Conservation (phyloP, 2,113 vertebrate genomes). For the Candoia aspera region DNA sequence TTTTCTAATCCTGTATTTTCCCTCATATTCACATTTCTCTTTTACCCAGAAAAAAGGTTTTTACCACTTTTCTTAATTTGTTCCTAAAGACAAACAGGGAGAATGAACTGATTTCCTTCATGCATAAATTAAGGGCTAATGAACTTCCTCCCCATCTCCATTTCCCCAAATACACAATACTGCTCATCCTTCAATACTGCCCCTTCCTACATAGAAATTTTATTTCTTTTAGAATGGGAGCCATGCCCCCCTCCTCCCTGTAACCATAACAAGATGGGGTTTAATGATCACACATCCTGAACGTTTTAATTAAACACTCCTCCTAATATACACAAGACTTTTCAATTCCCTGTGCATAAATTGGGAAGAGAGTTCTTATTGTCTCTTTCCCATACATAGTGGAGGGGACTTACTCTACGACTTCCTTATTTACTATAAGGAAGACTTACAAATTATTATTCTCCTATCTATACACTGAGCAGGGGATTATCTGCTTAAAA, state of each 20-base stretch:
- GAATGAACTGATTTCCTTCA: neutral
- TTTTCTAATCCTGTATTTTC: neutral
- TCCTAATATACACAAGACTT: neutral
- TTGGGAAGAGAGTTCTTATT: neutral
- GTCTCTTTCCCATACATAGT: neutral
- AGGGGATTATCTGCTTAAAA: neutral
- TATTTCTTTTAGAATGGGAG: no score
- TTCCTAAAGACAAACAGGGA: neutral
- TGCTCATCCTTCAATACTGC: neutral
- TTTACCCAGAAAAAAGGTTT: neutral
- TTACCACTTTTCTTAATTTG: neutral
- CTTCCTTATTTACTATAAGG: neutral
- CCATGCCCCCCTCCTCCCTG: neutral
- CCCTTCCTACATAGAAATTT: neutral
- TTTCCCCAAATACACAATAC: neutral
- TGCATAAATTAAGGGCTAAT: neutral
- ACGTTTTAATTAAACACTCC: neutral
- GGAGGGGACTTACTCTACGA: neutral
- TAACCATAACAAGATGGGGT: neutral
- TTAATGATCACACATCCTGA: neutral
- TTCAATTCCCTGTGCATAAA: neutral
- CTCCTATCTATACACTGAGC: neutral
- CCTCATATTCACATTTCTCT: neutral
- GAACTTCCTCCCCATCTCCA: neutral
- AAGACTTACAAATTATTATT: neutral